Evolutionary conservation across 2,113 vertebrate species (phyloP).

Genomic region (Gallinago jamesoni): DNA sequence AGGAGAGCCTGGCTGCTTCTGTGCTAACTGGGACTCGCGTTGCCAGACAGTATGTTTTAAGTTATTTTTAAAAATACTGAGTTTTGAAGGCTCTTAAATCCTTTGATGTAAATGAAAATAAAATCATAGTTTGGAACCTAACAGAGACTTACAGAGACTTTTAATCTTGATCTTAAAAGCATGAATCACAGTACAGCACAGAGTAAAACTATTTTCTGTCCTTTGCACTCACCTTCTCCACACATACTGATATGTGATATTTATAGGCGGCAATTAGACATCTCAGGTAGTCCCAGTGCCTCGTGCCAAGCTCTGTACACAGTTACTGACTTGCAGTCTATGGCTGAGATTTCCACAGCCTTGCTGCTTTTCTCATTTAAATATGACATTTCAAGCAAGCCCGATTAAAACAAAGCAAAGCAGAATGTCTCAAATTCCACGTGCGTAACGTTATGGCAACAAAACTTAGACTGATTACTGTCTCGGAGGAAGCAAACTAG

Average conservation of each 20-base stretch:
- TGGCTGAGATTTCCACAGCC: background rate
- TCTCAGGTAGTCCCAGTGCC: constrained; percentile 6
- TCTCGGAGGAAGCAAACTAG: background rate
- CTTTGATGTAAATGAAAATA: constrained; percentile 68
- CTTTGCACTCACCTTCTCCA: background rate
- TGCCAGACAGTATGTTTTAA: constrained; percentile 56
- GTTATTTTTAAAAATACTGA: constrained; percentile 58
- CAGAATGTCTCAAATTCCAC: constrained; percentile 26
- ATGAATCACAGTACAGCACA: background rate
- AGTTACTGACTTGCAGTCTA: background rate
- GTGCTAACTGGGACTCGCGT: constrained; percentile 1
- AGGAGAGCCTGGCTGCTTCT: constrained; percentile 12
- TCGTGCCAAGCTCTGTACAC: background rate
- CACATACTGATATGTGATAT: background rate
- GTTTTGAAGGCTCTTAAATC: constrained; percentile 58
- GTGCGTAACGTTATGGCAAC: background rate
- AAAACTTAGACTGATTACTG: background rate
- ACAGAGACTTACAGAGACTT: constrained; percentile 37
- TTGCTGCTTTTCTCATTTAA: constrained; percentile 40
- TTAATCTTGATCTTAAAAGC: constrained; percentile 50
- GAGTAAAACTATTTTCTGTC: constrained; percentile 19
- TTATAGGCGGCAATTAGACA: constrained; percentile 18
- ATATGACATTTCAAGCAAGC: constrained; percentile 26
- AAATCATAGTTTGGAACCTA: constrained; percentile 35
- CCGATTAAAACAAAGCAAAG: constrained; percentile 35